Conservation (phyloP, 2,797 vertebrate species). For the Pachyuromys duprasi region DNA sequence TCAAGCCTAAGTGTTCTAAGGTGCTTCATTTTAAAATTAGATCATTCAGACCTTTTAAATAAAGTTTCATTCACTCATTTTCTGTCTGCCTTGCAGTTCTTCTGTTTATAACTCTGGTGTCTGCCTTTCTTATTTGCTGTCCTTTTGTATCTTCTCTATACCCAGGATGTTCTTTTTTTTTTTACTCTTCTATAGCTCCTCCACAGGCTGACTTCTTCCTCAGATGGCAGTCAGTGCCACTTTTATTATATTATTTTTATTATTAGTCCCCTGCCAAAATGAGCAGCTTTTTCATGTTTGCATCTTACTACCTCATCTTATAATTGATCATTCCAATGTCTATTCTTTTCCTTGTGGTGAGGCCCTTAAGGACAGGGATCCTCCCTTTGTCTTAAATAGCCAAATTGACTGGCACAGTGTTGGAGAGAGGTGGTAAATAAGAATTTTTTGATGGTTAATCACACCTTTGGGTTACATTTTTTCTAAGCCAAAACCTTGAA, state of each 20-base stretch:
- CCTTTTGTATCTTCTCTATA: background rate
- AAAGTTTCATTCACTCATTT: background rate
- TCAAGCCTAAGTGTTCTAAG: background rate
- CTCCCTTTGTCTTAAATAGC: background rate
- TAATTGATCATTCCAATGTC: background rate
- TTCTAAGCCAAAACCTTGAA: conserved; percentile 49
- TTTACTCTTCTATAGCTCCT: background rate
- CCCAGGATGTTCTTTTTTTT: background rate
- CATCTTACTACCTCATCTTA: background rate
- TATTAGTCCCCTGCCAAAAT: background rate
- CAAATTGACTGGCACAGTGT: background rate
- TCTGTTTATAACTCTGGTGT: background rate
- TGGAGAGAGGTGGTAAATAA: background rate
- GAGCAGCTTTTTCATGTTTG: background rate
- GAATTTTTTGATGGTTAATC: background rate
- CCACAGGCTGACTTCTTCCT: conserved; percentile 4
- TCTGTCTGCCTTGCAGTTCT: background rate
- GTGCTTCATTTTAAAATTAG: background rate
- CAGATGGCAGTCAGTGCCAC: background rate
- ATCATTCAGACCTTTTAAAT: background rate
- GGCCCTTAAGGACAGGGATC: background rate
- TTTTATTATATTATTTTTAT: conserved; percentile 14
- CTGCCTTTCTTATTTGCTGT: background rate
- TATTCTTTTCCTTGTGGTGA: background rate
- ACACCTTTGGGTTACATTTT: conserved; percentile 58